These are phyloP conservation scores for Heterotis niloticus DNA, from an alignment of 2,113 vertebrate genomes.

Conservation along the genomic window DNA sequence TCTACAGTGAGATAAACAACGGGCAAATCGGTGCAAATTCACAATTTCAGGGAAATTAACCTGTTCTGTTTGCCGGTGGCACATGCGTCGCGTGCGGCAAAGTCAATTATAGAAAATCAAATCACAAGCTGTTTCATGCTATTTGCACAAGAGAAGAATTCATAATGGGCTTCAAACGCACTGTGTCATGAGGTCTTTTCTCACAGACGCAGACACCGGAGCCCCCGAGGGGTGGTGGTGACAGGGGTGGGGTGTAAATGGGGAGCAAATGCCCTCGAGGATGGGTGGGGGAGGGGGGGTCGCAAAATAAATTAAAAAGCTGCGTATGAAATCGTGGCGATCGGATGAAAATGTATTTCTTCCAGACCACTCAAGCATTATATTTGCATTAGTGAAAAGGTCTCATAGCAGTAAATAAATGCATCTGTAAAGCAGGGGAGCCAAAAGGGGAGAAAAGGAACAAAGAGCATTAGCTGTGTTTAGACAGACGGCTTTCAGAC, in stretches of 20 bases:
- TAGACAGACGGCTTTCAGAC: neutral
- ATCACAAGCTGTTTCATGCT: neutral
- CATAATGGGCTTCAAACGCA: neutral
- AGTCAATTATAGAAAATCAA: neutral
- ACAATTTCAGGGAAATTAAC: neutral
- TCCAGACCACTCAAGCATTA: neutral
- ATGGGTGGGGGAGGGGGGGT: too few relatives aligned
- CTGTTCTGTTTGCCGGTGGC: neutral
- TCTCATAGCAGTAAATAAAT: conserved; percentile 7
- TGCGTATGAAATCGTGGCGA: neutral
- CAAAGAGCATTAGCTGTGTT: too few relatives aligned
- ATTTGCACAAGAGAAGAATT: neutral
- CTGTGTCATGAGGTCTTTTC: neutral
- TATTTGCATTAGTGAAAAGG: neutral
- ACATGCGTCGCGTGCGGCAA: neutral
- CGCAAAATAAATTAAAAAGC: neutral
- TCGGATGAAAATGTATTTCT: neutral
- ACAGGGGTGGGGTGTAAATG: too few relatives aligned
- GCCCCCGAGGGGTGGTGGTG: too few relatives aligned
- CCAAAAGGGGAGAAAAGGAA: neutral
- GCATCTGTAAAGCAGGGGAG: neutral
- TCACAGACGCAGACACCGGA: neutral
- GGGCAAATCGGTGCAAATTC: neutral
- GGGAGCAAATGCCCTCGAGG: too few relatives aligned
- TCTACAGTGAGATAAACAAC: neutral